These are phyloP conservation scores for Forbesichthys papilliferus DNA, from an alignment of 2,113 vertebrate genomes.

Conservation along the genomic window DNA sequence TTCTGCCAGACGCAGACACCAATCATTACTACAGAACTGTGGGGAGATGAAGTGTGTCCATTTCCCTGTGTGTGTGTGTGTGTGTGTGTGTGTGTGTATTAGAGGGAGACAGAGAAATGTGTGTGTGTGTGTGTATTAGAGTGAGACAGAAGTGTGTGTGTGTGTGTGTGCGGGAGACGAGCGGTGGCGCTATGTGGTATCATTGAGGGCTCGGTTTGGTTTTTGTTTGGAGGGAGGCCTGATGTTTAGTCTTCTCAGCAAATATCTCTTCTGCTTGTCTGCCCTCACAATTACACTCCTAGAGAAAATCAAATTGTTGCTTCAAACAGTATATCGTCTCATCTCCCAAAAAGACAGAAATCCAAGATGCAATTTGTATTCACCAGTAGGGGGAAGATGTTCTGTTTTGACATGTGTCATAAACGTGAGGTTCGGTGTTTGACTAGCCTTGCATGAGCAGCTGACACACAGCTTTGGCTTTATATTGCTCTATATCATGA, in stretches of 20 bases:
- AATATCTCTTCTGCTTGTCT: slow-evolving; percentile 67
- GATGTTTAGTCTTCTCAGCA: slow-evolving; percentile 76
- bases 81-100: slow-evolving; percentile 41
- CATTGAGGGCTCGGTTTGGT: slow-evolving; percentile 65
- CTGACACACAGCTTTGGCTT: too few relatives aligned
- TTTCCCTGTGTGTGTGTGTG: slow-evolving; percentile 17
- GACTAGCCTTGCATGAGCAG: too few relatives aligned
- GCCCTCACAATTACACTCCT: slow-evolving; percentile 58
- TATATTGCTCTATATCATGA: too few relatives aligned
- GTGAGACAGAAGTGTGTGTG: neutral
- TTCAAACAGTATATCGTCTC: slow-evolving; percentile 32
- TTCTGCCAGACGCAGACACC: slow-evolving; percentile 74
- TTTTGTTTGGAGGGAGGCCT: slow-evolving; percentile 72
- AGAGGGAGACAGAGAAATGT: neutral
- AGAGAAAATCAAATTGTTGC: slow-evolving; percentile 43
- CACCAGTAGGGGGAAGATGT: too few relatives aligned
- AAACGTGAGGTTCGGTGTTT: too few relatives aligned
- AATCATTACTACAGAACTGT: slow-evolving; percentile 76
- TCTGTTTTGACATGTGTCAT: too few relatives aligned
- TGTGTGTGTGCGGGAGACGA: slow-evolving; percentile 59
- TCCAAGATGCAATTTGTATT: neutral
- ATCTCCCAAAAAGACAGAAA: slow-evolving; percentile 33
- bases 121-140: neutral
- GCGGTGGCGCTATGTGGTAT: slow-evolving; percentile 76
- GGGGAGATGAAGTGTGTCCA: slow-evolving; percentile 55